Evolutionary conservation across 2,113 vertebrate genomes (phyloP).

Genomic region (Bambusicola thoracicus): DNA sequence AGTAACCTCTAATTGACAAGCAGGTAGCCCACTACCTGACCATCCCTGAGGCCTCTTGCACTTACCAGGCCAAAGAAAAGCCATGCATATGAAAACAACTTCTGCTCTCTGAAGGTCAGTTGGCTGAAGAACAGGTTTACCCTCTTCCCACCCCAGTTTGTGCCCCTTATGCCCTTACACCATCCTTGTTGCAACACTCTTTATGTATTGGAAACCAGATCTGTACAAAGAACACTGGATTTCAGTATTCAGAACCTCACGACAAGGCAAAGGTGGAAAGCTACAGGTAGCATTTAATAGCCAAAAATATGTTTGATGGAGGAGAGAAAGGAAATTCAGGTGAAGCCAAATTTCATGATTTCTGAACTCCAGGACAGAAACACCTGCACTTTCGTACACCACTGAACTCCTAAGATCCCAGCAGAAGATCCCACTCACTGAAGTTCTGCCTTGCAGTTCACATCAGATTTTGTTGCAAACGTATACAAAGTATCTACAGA

Average conservation of each 20-base stretch:
- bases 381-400: background rate
- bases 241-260: background rate
- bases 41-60: background rate
- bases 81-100: background rate
- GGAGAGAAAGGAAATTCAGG: background rate
- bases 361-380: background rate
- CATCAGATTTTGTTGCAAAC: background rate
- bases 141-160: background rate
- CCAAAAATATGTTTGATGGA: background rate
- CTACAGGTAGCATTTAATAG: background rate
- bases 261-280: background rate
- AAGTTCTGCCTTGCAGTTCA: background rate
- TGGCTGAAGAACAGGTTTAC: background rate
- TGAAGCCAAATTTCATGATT: background rate
- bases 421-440: background rate
- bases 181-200: background rate
- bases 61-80: background rate
- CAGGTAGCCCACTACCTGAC: background rate
- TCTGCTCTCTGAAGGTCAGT: background rate
- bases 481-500: rapidly evolving
- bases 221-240: background rate
- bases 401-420: background rate
- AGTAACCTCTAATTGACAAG: background rate
- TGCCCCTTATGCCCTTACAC: background rate
- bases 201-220: background rate